These are phyloP conservation scores for Siderastrea siderea DNA, from an alignment of 92 coral and sea anemone genomes.

Conservation along the genomic window DNA sequence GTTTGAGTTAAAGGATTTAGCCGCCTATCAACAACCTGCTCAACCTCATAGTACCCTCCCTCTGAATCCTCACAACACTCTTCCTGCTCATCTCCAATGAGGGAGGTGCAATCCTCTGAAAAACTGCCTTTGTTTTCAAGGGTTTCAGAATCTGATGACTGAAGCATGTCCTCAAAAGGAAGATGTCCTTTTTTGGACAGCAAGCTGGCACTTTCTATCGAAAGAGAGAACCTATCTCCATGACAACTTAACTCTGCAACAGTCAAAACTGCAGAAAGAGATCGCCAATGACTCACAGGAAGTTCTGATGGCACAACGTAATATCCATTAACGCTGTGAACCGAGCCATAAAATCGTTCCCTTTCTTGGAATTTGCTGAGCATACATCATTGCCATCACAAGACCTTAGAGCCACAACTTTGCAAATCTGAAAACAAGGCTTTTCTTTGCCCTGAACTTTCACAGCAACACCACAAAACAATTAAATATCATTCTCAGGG, in stretches of 20 bases:
- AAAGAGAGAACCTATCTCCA: not conserved
- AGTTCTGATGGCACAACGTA: conserved; percentile 6
- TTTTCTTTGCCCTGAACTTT: conserved; percentile 14
- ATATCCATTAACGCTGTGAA: not conserved
- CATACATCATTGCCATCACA: conserved; percentile 21
- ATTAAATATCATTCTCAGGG: conserved; percentile 6
- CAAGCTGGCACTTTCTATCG: not conserved
- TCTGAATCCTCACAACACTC: not conserved
- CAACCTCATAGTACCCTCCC: conserved; percentile 32
- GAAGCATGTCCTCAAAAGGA: conserved; percentile 21
- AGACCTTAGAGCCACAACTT: conserved; percentile 23
- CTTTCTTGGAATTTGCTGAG: conserved; percentile 24
- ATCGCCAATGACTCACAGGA: conserved; percentile 37
- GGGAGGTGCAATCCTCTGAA: not conserved
- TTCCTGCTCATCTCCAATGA: not conserved
- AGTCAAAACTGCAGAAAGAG: not conserved
- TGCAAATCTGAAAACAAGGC: conserved; percentile 11
- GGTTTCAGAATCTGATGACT: not conserved
- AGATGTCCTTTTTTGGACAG: conserved; percentile 27
- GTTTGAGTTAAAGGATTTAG: conserved; percentile 11
- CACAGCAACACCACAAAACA: conserved; percentile 39
- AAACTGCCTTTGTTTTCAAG: not conserved
- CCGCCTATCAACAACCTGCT: conserved; percentile 37
- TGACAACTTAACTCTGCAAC: not conserved
- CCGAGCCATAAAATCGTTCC: not conserved